A percentile compares a stretch with the other conserved stretches of the same genome.
Conservation (phyloP, 2,797 vertebrate species). For the Falco naumanni region DNA sequence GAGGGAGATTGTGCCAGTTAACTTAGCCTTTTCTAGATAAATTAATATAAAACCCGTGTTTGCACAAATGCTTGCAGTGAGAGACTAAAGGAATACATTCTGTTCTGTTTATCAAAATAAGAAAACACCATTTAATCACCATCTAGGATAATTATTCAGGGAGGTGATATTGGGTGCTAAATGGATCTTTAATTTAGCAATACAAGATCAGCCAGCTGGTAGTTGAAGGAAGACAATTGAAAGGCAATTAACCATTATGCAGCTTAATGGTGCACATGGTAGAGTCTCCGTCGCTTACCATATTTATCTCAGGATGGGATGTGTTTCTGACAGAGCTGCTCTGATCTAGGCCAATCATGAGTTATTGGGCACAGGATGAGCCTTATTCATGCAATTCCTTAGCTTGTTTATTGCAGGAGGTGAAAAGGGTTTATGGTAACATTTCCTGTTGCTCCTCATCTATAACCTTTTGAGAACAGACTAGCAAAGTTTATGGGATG, state of each 20-base stretch:
- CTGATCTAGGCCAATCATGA: not conserved
- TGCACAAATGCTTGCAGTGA: conserved; percentile 18
- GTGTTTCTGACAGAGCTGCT: not conserved
- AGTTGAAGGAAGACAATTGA: conserved; percentile 46
- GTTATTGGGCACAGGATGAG: not conserved
- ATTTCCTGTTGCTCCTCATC: not conserved
- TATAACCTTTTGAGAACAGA: not conserved
- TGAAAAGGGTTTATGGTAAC: not conserved
- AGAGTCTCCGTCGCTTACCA: not conserved
- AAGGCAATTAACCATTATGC: conserved; percentile 57
- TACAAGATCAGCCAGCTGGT: conserved; percentile 52
- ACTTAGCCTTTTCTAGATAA: conserved; percentile 13
- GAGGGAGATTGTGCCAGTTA: not conserved
- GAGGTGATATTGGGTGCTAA: conserved; percentile 61
- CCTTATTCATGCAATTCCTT: not conserved
- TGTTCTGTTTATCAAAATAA: conserved; percentile 52
- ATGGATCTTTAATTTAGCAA: conserved; percentile 57
- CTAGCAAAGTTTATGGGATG: not conserved
- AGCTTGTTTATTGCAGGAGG: not conserved
- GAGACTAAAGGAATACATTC: conserved; percentile 44
- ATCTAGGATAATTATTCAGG: conserved; percentile 42
- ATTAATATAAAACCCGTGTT: conserved; percentile 43
- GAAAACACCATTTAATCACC: conserved; percentile 57
- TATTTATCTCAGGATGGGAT: conserved; percentile 28
- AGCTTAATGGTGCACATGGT: conserved; percentile 33